These are phyloP conservation scores for Hexactinellida sp. DNA, from an alignment of 37 sponge, comb jelly and placozoan species.

Conservation along the genomic window DNA sequence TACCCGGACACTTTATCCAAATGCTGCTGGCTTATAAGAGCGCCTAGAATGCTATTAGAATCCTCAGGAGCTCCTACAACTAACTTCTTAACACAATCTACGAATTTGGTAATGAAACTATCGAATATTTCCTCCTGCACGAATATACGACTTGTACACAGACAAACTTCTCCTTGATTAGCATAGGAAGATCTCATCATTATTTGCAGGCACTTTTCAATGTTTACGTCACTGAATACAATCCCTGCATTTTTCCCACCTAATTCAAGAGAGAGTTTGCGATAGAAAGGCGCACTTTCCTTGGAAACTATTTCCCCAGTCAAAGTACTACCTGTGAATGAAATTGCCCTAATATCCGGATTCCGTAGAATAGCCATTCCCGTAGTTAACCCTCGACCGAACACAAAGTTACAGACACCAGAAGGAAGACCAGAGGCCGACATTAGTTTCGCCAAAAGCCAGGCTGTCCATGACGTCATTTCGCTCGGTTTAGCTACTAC, in stretches of 20 bases:
- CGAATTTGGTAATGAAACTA: slow-evolving; percentile 46
- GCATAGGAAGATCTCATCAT: slow-evolving; percentile 52
- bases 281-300: slow-evolving; percentile 40
- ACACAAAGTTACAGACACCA: slow-evolving; percentile 85
- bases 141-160: slow-evolving; percentile 70
- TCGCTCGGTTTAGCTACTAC: slow-evolving; percentile 87
- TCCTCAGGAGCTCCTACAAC: slow-evolving; percentile 65
- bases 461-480: slow-evolving; percentile 80
- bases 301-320: slow-evolving; percentile 42
- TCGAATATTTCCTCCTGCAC: slow-evolving; percentile 64
- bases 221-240: slow-evolving; percentile 59
- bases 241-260: slow-evolving; percentile 86
- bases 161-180: slow-evolving; percentile 86
- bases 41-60: slow-evolving; percentile 53
- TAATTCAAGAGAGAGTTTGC: slow-evolving; percentile 77
- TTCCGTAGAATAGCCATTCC: slow-evolving; percentile 65
- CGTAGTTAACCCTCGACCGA: slow-evolving; percentile 59
- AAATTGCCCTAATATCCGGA: slow-evolving; percentile 55
- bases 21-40: slow-evolving; percentile 78
- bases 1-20: slow-evolving; percentile 57
- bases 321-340: slow-evolving; percentile 78
- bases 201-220: slow-evolving; percentile 67
- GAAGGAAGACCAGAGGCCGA: slow-evolving; percentile 56
- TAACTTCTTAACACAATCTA: slow-evolving; percentile 50
- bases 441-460: slow-evolving; percentile 65